phyloP scores from a whole-genome alignment of 2,888 invertebrate genomes.

The Tiliacea citrago region DNA sequence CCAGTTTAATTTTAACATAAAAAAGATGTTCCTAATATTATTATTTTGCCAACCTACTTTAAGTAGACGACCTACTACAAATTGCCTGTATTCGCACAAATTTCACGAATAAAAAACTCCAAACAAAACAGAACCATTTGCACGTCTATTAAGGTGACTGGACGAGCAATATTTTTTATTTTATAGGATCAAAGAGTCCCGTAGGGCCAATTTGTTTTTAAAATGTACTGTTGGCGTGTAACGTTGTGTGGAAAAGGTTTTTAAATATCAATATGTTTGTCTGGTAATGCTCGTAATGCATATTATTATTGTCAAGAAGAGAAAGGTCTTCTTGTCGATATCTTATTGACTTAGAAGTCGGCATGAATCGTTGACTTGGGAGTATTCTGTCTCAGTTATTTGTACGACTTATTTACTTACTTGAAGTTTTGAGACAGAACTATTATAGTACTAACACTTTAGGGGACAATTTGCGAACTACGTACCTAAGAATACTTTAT shows the following conservation, averaged over 20 bases:
- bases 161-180: constrained; percentile 33
- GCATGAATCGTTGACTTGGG: constrained; percentile 23
- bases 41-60: neutral
- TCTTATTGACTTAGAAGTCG: constrained; percentile 6
- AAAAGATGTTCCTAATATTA: neutral
- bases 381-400: constrained; percentile 9
- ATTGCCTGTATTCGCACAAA: constrained; percentile 7
- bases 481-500: neutral
- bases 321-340: neutral
- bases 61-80: constrained; percentile 5
- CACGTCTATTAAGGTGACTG: constrained; percentile 21
- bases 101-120: constrained; percentile 34
- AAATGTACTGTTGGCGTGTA: constrained; percentile 20
- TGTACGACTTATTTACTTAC: too few species aligned
- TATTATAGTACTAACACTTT: constrained; percentile 1
- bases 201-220: constrained; percentile 37
- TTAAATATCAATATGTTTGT: constrained; percentile 21
- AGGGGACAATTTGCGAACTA: neutral
- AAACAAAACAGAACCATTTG: constrained; percentile 38
- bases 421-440: constrained; percentile 11
- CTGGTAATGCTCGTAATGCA: constrained; percentile 16
- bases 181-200: constrained; percentile 50
- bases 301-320: constrained; percentile 10
- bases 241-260: constrained; percentile 25
- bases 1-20: neutral